phyloP scores from a whole-genome alignment of 2,797 vertebrate species.

The Lacerta viridis region DNA sequence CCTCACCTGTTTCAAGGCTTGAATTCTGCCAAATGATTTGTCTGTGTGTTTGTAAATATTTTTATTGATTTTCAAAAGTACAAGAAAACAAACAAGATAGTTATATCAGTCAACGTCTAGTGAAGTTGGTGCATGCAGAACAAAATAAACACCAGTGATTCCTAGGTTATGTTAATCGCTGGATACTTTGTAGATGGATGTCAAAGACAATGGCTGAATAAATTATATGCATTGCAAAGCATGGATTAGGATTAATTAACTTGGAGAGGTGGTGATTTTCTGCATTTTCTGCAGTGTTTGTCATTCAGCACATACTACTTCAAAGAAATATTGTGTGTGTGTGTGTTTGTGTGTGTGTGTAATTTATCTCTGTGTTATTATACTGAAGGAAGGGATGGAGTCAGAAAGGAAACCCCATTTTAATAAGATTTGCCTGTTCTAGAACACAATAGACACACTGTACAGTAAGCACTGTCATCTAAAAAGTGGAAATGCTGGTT shows the following conservation, averaged over 20 bases:
- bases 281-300: conserved; percentile 34
- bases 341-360: too few species aligned
- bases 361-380: conserved; percentile 32
- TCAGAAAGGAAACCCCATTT: conserved; percentile 60
- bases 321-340: too few species aligned
- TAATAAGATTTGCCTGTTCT: conserved; percentile 51
- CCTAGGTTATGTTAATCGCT: neutral
- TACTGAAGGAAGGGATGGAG: conserved; percentile 23
- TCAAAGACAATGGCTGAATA: conserved; percentile 36
- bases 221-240: conserved; percentile 29
- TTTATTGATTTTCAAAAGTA: too few species aligned
- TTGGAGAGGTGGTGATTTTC: conserved; percentile 15
- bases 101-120: too few species aligned
- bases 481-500: neutral
- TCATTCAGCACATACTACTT: conserved; percentile 46
- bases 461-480: conserved; percentile 11
- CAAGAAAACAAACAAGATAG: too few species aligned
- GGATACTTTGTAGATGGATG: neutral
- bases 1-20: neutral
- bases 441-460: neutral
- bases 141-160: neutral
- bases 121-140: too few species aligned
- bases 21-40: neutral
- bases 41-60: neutral
- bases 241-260: conserved; percentile 40